phyloP scores from a whole-genome alignment of 1,140 invertebrate genomes.

The Panagrolaimus sp. region DNA sequence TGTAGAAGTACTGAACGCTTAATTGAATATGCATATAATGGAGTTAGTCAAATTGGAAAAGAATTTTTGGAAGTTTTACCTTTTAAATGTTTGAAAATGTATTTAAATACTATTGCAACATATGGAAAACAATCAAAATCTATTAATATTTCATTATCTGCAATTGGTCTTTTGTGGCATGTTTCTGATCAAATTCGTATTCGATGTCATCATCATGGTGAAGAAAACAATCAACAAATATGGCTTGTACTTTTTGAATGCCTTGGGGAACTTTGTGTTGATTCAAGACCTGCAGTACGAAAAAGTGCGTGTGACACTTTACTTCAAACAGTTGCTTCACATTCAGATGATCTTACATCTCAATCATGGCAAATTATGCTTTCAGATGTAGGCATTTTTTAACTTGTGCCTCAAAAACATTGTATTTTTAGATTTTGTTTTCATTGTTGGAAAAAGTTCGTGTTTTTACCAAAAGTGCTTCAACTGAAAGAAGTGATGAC shows the following conservation, averaged over 20 bases:
- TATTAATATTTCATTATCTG: constrained; percentile 94
- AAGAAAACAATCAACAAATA: constrained; percentile 35
- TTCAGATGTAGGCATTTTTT: constrained; percentile 38
- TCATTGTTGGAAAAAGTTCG: constrained; percentile 86
- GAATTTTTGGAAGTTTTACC: constrained; percentile 67
- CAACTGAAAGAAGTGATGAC: constrained; percentile 74
- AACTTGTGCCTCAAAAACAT: neutral
- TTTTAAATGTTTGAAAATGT: constrained; percentile 73
- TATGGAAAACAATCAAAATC: constrained; percentile 94
- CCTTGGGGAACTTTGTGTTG: constrained; percentile 80
- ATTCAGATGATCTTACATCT: constrained; percentile 66
- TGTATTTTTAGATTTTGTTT: constrained; percentile 71
- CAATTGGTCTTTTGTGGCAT: constrained; percentile 69
- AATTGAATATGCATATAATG: constrained; percentile 87
- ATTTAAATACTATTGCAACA: constrained; percentile 85
- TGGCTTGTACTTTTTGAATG: constrained; percentile 57
- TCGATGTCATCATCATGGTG: constrained; percentile 19
- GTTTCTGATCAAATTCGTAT: constrained; percentile 52
- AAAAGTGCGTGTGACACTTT: constrained; percentile 97
- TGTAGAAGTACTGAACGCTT: constrained; percentile 69
- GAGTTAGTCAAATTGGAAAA: constrained; percentile 88
- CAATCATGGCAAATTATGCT: constrained; percentile 49
- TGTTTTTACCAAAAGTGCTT: constrained; percentile 80
- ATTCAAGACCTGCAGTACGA: constrained; percentile 83
- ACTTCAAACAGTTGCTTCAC: constrained; percentile 91